phyloP scores from a whole-genome alignment of 2,888 invertebrate species.

The Anarsia innoxiella region DNA sequence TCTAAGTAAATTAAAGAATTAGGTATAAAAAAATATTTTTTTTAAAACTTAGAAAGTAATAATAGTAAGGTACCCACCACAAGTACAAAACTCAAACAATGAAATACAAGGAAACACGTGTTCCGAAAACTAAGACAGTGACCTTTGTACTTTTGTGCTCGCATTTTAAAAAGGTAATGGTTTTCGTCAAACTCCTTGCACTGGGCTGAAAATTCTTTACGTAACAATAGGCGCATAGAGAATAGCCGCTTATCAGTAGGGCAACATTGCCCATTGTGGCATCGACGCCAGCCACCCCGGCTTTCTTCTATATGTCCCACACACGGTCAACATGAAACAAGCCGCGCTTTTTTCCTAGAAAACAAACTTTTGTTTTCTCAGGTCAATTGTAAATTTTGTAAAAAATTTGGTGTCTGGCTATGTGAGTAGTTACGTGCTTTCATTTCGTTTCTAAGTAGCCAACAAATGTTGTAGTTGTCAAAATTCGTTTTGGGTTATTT shows the following conservation, averaged over 20 bases:
- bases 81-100: not conserved
- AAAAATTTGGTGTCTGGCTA: not conserved
- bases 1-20: too few relatives aligned
- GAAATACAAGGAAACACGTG: not conserved
- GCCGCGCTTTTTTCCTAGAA: conserved; percentile 22
- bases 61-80: not conserved
- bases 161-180: conserved; percentile 1
- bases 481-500: too few relatives aligned
- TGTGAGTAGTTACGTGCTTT: too few relatives aligned
- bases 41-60: not conserved
- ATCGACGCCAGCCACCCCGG: conserved; percentile 20
- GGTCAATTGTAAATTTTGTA: conserved; percentile 6
- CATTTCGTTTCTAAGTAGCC: too few relatives aligned
- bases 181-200: not conserved
- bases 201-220: too few relatives aligned
- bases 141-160: conserved; percentile 2
- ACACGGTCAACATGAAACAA: conserved; percentile 40
- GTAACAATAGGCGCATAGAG: too few relatives aligned
- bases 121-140: not conserved
- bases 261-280: conserved; percentile 34
- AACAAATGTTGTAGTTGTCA: too few relatives aligned
- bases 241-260: conserved; percentile 35
- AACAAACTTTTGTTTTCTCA: conserved; percentile 10
- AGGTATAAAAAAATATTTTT: too few relatives aligned
- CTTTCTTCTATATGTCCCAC: conserved; percentile 39